Evolutionary conservation across 2,888 invertebrate species (phyloP).

Genomic region (Chaetogeoica ovagalla): DNA sequence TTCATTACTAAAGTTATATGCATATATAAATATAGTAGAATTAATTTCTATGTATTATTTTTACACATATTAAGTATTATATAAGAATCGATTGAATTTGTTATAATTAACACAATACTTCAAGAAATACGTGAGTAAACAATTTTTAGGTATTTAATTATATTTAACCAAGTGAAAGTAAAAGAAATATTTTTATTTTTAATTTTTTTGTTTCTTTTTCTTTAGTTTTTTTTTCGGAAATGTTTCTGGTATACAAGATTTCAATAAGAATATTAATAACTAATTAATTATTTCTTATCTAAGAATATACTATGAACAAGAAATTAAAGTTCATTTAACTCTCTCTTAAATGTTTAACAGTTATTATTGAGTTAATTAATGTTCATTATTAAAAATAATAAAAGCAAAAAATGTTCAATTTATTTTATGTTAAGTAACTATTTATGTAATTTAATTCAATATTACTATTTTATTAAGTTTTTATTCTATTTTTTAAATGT

Average conservation of each 20-base stretch:
- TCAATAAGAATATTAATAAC: neutral
- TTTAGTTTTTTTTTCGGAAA: no score
- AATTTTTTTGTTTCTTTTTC: neutral
- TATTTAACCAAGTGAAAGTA: neutral
- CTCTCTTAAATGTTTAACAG: neutral
- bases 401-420: neutral
- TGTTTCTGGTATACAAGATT: neutral
- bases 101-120: conserved; percentile 25
- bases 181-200: neutral
- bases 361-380: neutral
- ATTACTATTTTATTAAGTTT: neutral
- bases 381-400: conserved; percentile 2
- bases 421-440: neutral
- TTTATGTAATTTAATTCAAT: neutral
- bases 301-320: neutral
- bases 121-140: conserved; percentile 34
- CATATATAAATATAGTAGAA: neutral
- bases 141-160: conserved; percentile 17
- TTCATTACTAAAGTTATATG: conserved; percentile 2
- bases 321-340: neutral
- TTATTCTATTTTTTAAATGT: neutral
- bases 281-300: neutral
- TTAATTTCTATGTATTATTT: neutral
- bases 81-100: conserved; percentile 16
- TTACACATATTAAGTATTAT: conserved; percentile 5